These are phyloP conservation scores for Kryptolebias marmoratus DNA, from an alignment of 2,113 vertebrate species.

Conservation along the genomic window DNA sequence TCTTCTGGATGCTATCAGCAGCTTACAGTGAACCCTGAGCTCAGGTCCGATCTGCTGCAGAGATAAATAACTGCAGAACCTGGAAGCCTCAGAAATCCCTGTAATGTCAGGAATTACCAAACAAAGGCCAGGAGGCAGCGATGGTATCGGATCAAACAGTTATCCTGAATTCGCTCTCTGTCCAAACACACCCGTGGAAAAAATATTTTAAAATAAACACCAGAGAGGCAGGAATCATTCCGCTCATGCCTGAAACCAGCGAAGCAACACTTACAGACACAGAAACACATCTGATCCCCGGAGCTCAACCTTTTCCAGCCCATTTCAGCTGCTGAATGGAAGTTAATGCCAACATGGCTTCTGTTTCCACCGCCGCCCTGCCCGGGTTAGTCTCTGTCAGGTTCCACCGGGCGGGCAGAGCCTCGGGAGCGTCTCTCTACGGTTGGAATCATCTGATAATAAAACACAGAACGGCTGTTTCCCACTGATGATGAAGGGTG, in stretches of 20 bases:
- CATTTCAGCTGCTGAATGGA: constrained; percentile 43
- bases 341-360: constrained; percentile 4
- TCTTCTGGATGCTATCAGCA: constrained; percentile 13
- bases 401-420: not conserved
- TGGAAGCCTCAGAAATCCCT: not conserved
- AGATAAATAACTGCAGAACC: constrained; percentile 2
- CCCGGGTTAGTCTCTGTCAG: not conserved
- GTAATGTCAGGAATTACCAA: not conserved
- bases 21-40: not conserved
- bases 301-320: constrained; percentile 24
- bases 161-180: constrained; percentile 16
- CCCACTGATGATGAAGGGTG: too few species aligned
- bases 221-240: not conserved
- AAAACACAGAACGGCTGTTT: not conserved
- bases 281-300: not conserved
- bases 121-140: not conserved
- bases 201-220: constrained; percentile 27
- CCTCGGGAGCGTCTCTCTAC: not conserved
- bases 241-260: not conserved
- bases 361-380: not conserved
- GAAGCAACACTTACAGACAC: not conserved
- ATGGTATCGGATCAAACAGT: constrained; percentile 22
- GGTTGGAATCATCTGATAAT: not conserved
- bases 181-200: constrained; percentile 13
- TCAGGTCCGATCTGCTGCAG: not conserved